These are phyloP conservation scores for Phaetusa simplex DNA, from an alignment of 2,113 vertebrate genomes.

Conservation along the genomic window DNA sequence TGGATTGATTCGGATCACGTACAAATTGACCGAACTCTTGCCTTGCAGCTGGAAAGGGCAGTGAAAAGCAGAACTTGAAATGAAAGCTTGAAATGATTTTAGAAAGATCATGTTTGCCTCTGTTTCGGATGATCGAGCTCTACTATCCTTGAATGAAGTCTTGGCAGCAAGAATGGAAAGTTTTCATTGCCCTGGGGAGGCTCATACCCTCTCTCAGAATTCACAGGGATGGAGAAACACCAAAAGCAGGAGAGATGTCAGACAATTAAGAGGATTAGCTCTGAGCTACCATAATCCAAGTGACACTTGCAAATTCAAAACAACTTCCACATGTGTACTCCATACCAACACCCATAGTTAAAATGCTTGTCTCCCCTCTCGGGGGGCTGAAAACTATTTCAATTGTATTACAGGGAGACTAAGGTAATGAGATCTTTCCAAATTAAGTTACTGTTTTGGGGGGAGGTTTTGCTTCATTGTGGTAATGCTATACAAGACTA, in stretches of 20 bases:
- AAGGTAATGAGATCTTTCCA: not conserved
- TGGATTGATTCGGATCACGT: not conserved
- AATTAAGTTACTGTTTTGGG: not conserved
- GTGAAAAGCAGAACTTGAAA: conserved; percentile 41
- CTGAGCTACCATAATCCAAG: conserved; percentile 29
- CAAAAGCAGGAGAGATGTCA: conserved; percentile 40
- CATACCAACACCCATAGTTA: not conserved
- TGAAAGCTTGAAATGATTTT: conserved; percentile 46
- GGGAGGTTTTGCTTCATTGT: not conserved
- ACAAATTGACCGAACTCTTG: not conserved
- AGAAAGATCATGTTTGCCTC: conserved; percentile 49
- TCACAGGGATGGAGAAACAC: conserved; percentile 25
- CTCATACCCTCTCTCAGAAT: not conserved
- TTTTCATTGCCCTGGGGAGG: conserved; percentile 44
- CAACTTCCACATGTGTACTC: conserved; percentile 12
- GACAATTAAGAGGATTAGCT: conserved; percentile 24
- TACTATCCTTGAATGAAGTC: conserved; percentile 29
- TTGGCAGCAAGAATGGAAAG: conserved; percentile 74
- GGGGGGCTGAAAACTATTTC: not conserved
- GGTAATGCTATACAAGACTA: not conserved
- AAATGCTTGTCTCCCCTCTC: not conserved
- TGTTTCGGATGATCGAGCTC: conserved; percentile 59
- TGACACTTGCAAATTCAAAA: conserved; percentile 39
- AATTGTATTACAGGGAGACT: not conserved
- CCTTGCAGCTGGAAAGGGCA: not conserved